These are phyloP conservation scores for Dendrolimus kikuchii DNA, from an alignment of 1,140 invertebrate genomes.

Conservation along the genomic window DNA sequence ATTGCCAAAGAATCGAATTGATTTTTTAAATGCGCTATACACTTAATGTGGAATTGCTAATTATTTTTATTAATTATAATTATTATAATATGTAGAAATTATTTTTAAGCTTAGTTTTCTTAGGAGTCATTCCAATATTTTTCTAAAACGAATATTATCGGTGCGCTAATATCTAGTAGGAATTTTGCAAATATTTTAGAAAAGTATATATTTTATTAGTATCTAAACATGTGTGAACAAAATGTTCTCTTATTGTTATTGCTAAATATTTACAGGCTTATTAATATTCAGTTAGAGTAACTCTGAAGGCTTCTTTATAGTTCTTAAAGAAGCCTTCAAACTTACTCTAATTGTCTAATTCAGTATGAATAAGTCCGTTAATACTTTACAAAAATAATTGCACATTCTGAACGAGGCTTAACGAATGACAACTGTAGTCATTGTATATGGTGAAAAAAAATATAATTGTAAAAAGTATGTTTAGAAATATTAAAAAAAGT, in stretches of 20 bases:
- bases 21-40: conserved; percentile 33
- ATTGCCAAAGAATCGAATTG: conserved; percentile 67
- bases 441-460: conserved; percentile 38
- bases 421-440: conserved; percentile 26
- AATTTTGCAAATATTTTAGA: no score
- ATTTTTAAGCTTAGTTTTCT: conserved; percentile 29
- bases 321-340: no score
- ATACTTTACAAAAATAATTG: no score
- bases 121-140: conserved; percentile 63
- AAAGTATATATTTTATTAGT: no score
- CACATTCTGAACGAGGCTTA: no score
- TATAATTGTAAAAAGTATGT: conserved; percentile 61
- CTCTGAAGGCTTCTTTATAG: no score
- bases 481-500: conserved; percentile 62
- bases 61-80: conserved; percentile 20
- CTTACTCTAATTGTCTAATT: no score
- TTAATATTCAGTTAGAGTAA: no score
- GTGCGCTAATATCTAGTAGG: conserved; percentile 23
- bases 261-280: no score
- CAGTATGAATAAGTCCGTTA: no score
- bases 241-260: no score
- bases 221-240: no score
- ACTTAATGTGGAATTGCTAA: conserved; percentile 29
- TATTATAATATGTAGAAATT: conserved; percentile 15
- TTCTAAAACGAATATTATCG: conserved; percentile 49